A percentile compares a stretch with the other conserved stretches of the same genome.
Evolutionary conservation across 2,888 invertebrate genomes (phyloP).

Genomic region (Dryocosmus kuriphilus): DNA sequence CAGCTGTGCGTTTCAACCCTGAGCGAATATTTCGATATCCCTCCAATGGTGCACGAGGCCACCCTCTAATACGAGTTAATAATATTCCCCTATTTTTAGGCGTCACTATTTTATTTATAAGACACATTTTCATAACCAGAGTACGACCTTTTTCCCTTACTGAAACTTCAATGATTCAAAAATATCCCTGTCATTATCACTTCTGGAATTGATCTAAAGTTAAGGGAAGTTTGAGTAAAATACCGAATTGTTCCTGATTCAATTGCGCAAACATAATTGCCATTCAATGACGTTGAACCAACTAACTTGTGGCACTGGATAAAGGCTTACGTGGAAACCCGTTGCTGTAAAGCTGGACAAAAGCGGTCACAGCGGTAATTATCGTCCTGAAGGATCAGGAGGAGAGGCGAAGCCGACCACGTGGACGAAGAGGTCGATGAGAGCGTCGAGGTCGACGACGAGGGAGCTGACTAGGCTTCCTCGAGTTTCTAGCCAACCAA

Average conservation of each 20-base stretch:
- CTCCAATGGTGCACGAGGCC: conserved; percentile 45
- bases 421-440: conserved; percentile 58
- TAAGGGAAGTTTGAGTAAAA: conserved; percentile 24
- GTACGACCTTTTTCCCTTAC: background rate
- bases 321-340: conserved; percentile 59
- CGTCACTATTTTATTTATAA: conserved; percentile 72
- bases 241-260: conserved; percentile 34
- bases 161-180: background rate
- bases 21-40: conserved; percentile 34
- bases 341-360: conserved; percentile 65
- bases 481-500: conserved; percentile 69
- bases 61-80: conserved; percentile 74
- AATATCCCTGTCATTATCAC: background rate
- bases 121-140: conserved; percentile 56
- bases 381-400: conserved; percentile 64
- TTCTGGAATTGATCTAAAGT: background rate
- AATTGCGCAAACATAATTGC: conserved; percentile 50
- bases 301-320: conserved; percentile 49
- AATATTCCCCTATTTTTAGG: conserved; percentile 73
- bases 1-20: conserved; percentile 68
- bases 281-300: conserved; percentile 52
- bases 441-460: conserved; percentile 53
- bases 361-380: conserved; percentile 72
- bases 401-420: conserved; percentile 57
- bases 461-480: conserved; percentile 72